Conservation (phyloP, 2,888 invertebrate genomes). For the Aspidiotus destructor region DNA sequence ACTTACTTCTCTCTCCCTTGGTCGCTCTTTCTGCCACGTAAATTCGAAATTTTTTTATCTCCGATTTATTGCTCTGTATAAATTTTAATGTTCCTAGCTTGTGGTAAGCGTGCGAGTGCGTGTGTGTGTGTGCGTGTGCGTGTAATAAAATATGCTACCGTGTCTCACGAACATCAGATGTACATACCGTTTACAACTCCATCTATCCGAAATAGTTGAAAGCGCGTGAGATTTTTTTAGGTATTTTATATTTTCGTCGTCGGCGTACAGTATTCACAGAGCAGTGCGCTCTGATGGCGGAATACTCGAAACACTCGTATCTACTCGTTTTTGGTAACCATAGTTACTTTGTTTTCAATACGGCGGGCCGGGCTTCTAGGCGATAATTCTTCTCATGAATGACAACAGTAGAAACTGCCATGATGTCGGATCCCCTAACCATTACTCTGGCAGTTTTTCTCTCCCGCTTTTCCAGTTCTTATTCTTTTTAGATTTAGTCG, state of each 20-base stretch:
- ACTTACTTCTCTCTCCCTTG: neutral
- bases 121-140: too few species aligned
- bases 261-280: neutral
- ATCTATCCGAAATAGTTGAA: slow-evolving; percentile 21
- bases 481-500: too few species aligned
- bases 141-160: too few species aligned
- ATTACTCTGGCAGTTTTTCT: too few species aligned
- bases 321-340: neutral
- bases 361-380: slow-evolving; percentile 17
- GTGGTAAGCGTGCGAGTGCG: too few species aligned
- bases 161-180: too few species aligned
- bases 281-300: slow-evolving; percentile 27
- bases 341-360: slow-evolving; percentile 6
- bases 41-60: neutral
- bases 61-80: slow-evolving; percentile 25
- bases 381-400: slow-evolving; percentile 16
- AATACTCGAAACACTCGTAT: neutral
- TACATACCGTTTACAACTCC: slow-evolving; percentile 5
- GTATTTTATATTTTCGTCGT: neutral
- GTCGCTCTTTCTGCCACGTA: neutral
- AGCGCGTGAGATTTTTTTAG: neutral
- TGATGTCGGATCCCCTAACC: neutral
- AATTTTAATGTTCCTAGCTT: slow-evolving; percentile 17
- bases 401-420: slow-evolving; percentile 25
- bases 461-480: too few species aligned